These are phyloP conservation scores for Drosophila atroscutellata DNA, from an alignment of 2,888 invertebrate species.

Conservation along the genomic window DNA sequence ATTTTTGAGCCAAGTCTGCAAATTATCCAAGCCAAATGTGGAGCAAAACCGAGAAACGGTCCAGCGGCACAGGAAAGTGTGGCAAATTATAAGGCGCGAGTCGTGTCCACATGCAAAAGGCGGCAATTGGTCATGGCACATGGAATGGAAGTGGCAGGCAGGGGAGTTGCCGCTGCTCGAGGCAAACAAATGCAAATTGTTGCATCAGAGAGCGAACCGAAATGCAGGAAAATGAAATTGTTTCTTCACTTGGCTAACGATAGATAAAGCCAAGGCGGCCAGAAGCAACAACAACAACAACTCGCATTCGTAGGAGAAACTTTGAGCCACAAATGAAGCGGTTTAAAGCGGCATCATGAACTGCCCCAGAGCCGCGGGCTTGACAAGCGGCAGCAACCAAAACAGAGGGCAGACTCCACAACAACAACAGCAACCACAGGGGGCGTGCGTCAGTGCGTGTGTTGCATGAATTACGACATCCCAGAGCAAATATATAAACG, in stretches of 20 bases:
- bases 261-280: conserved; percentile 4
- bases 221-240: conserved; percentile 72
- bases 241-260: conserved; percentile 61
- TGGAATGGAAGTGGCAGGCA: not conserved
- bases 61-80: conserved; percentile 60
- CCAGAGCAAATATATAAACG: conserved; percentile 30
- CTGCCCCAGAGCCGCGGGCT: conserved; percentile 73
- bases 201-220: conserved; percentile 67
- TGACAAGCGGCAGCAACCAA: conserved; percentile 44
- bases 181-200: conserved; percentile 73
- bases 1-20: not conserved
- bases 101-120: conserved; percentile 51
- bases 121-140: conserved; percentile 52
- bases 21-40: conserved; percentile 48
- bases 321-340: conserved; percentile 61
- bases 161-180: conserved; percentile 14
- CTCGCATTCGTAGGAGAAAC: conserved; percentile 46
- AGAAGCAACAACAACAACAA: not conserved
- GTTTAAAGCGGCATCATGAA: conserved; percentile 64
- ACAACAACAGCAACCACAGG: not conserved
- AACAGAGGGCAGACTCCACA: conserved; percentile 31
- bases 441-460: conserved; percentile 65
- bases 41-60: conserved; percentile 48
- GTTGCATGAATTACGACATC: conserved; percentile 66
- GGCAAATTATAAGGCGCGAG: conserved; percentile 69